A percentile compares a stretch with the other conserved stretches of the same genome.
phyloP scores from a whole-genome alignment of 1,140 invertebrate species.

The Drepana arcuata region DNA sequence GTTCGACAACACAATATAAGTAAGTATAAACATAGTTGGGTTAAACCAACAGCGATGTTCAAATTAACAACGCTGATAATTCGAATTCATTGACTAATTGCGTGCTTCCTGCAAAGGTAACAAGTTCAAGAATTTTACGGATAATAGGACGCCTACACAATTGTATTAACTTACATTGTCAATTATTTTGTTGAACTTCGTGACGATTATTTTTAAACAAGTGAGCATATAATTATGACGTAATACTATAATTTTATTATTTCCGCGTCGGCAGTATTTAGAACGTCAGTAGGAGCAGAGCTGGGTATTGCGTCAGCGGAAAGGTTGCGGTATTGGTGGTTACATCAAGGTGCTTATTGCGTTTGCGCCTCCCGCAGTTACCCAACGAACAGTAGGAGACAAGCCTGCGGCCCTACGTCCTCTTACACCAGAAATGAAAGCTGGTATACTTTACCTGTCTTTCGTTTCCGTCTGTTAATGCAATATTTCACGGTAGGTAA shows the following conservation, averaged over 20 bases:
- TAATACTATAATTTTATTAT: constrained; percentile 41
- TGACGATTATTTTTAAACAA: background rate
- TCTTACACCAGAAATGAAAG: background rate
- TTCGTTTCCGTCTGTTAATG: background rate
- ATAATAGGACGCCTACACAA: too few relatives aligned
- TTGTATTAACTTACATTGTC: too few relatives aligned
- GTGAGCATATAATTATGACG: constrained; percentile 16
- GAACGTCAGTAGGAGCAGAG: constrained; percentile 38
- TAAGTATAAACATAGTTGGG: too few relatives aligned
- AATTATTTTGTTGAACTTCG: too few relatives aligned
- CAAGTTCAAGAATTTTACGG: background rate
- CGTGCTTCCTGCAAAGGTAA: too few relatives aligned
- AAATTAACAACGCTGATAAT: too few relatives aligned
- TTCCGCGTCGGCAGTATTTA: constrained; percentile 47
- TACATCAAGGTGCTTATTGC: constrained; percentile 50
- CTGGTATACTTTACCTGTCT: background rate
- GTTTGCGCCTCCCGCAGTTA: constrained; percentile 33
- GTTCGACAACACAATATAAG: too few relatives aligned
- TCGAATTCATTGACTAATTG: too few relatives aligned
- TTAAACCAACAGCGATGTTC: too few relatives aligned
- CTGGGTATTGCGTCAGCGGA: constrained; percentile 54
- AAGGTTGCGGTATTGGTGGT: constrained; percentile 52
- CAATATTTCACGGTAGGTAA: background rate
- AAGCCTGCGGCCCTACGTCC: constrained; percentile 15
- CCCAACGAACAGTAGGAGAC: constrained; percentile 36